Conservation (phyloP, 2,113 vertebrate species). For the Halcyon malimbica region DNA sequence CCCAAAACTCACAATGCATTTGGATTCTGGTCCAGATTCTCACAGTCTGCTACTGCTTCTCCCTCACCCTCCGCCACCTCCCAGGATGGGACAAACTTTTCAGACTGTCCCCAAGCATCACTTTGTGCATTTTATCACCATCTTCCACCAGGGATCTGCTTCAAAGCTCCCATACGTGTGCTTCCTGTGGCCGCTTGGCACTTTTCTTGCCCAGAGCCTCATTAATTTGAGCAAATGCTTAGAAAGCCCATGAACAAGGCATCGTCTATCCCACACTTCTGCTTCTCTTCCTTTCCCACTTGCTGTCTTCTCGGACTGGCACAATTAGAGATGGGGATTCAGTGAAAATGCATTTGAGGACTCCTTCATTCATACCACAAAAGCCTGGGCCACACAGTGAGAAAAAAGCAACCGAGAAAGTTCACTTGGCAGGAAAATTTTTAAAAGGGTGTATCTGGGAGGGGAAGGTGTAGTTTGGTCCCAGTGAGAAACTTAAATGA, state of each 20-base stretch:
- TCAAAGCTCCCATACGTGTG: neutral
- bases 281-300: neutral
- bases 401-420: neutral
- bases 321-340: neutral
- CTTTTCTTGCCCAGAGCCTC: neutral
- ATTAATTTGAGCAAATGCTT: constrained; percentile 1
- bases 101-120: neutral
- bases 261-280: neutral
- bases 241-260: neutral
- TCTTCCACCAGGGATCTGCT: neutral
- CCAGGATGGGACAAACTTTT: neutral
- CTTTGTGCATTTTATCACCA: neutral
- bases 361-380: constrained; percentile 3
- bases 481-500: neutral
- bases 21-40: constrained; percentile 26
- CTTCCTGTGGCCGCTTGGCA: neutral
- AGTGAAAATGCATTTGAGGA: neutral
- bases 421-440: neutral
- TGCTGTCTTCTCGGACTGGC: neutral
- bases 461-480: neutral
- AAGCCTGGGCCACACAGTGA: neutral
- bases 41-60: neutral
- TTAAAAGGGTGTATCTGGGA: neutral
- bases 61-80: neutral
- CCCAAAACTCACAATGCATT: neutral